Base-by-base conservation (phyloP, 2,797 vertebrate species). In the Gila robusta region DNA sequence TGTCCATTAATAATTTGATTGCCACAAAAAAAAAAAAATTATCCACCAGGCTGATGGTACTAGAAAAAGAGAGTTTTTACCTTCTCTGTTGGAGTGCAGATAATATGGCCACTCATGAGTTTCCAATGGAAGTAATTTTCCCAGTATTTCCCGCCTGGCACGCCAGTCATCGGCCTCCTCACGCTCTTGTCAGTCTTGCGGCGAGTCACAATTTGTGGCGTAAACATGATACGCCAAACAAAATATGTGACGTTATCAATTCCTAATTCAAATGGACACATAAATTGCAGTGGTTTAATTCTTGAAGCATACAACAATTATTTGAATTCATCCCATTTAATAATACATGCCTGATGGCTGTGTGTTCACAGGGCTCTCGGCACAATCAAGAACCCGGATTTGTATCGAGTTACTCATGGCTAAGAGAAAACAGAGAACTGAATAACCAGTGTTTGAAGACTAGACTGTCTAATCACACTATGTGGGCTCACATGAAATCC, bases 161-260 rank as follows among this genome's bases (percentile, higher is more conserved):
- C 76, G 62, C 79, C 85, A 86, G 84, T 84, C 83, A 82, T 76
- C 78, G 14, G 86, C 77, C 83, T 83, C 70, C 84, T 83, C 82
- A 47, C 72, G 74, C 85, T 70, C 77, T 73, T 77, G 28, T 87
- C 79, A 82, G 77, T 85, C 74, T 56, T 84, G 85, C 37, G 89
- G 87, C 72, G 78, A 78, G 87, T 89, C 84, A 47, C 89, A 89
- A 91, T 91, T 87, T 88, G 90, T 88, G 88, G 87, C 4, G 87
- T 88, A 90, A 94, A 94, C 89, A 88, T 91, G 93, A 95, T 95
- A 91, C 83, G 66, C 87, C 69, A 89, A 83, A 85, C 11, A 87
- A 84, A 69, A 89, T 89, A 85, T 84, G 83, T 89, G 89, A 91
- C 70, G 80, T 92, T 92, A 93, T 93, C 92, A 91, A 88, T 86